phyloP scores from a whole-genome alignment of 2,888 invertebrate genomes.

The Villa cingulata region DNA sequence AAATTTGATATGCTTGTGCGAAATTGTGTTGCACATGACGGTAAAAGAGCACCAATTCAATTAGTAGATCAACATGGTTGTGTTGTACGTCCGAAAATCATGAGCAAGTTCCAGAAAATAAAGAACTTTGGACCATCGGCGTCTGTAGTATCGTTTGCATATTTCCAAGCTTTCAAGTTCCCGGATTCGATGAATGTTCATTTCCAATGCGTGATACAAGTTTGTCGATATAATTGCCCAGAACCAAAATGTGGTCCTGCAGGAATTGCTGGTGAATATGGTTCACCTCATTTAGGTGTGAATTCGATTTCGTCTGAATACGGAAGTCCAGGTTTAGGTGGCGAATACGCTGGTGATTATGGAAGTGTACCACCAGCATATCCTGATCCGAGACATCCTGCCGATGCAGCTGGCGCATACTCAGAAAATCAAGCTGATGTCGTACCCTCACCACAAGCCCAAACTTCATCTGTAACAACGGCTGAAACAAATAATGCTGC shows the following conservation, averaged over 20 bases:
- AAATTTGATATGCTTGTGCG: constrained; percentile 92
- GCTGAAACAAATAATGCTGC: constrained; percentile 41
- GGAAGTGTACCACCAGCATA: constrained; percentile 66
- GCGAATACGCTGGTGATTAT: constrained; percentile 47
- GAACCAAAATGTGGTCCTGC: constrained; percentile 73
- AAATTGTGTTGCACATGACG: constrained; percentile 89
- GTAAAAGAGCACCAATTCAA: constrained; percentile 84
- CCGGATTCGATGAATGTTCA: constrained; percentile 95
- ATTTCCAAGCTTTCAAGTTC: constrained; percentile 95
- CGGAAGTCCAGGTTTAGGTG: constrained; percentile 16
- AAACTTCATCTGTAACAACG: constrained; percentile 60
- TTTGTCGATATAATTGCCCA: constrained; percentile 84
- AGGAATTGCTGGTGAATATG: constrained; percentile 51
- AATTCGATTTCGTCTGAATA: constrained; percentile 50
- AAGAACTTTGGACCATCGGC: constrained; percentile 92
- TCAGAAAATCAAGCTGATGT: constrained; percentile 70
- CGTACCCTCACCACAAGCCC: constrained; percentile 69
- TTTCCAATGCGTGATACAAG: constrained; percentile 93
- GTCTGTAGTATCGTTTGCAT: constrained; percentile 86
- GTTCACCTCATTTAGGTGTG: constrained; percentile 42
- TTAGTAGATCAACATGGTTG: constrained; percentile 88
- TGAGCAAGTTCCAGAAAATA: constrained; percentile 91
- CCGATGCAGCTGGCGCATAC: constrained; percentile 67
- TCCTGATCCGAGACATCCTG: constrained; percentile 78
- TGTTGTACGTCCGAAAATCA: constrained; percentile 84